phyloP scores from a whole-genome alignment of 1,140 invertebrate species.

The Gonioctena quinquepunctata region DNA sequence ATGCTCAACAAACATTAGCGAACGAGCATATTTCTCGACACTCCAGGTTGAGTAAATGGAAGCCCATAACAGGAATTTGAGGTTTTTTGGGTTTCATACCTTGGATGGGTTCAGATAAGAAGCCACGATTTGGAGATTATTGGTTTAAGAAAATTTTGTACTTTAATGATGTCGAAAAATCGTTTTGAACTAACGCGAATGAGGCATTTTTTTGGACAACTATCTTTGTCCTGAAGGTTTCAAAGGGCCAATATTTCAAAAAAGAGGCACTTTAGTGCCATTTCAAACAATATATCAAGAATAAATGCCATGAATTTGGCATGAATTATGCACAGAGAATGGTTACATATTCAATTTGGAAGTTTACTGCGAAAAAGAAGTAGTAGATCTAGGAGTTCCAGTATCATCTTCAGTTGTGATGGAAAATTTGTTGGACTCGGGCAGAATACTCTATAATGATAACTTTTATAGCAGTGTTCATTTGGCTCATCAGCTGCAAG shows the following conservation, averaged over 20 bases:
- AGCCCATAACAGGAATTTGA: background rate
- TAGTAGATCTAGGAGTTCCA: too few relatives aligned
- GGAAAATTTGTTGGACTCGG: too few relatives aligned
- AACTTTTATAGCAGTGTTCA: too few relatives aligned
- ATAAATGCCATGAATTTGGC: background rate
- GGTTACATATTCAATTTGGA: background rate
- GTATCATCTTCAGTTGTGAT: too few relatives aligned
- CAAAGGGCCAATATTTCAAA: too few relatives aligned
- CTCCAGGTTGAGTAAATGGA: background rate
- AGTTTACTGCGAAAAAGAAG: background rate
- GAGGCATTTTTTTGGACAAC: background rate
- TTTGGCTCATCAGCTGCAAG: too few relatives aligned
- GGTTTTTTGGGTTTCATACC: background rate
- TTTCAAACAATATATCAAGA: too few relatives aligned
- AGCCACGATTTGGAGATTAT: background rate
- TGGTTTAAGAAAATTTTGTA: background rate
- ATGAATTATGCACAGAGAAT: background rate
- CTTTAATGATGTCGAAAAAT: background rate
- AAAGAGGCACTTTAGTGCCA: too few relatives aligned
- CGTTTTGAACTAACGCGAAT: too few relatives aligned
- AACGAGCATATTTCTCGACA: background rate
- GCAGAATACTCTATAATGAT: too few relatives aligned
- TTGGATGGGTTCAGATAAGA: background rate
- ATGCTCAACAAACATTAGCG: background rate
- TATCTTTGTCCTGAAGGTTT: too few relatives aligned